phyloP scores from a whole-genome alignment of 2,113 vertebrate species.

The Laticauda laticaudata region DNA sequence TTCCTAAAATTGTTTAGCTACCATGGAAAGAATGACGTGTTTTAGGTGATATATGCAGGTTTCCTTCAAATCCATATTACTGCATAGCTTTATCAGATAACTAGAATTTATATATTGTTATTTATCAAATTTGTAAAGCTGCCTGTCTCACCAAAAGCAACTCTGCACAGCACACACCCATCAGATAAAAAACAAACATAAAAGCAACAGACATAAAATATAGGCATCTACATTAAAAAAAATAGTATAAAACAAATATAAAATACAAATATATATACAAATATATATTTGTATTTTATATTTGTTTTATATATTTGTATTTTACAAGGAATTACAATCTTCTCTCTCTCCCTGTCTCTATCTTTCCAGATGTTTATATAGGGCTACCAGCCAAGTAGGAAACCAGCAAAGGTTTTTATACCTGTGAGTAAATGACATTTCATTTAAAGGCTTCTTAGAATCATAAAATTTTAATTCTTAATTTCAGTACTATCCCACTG shows the following conservation, averaged over 20 bases:
- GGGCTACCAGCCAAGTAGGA: neutral
- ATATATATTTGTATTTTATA: too few relatives aligned
- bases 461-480: neutral
- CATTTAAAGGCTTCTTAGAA: neutral
- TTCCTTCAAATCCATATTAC: neutral
- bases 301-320: too few relatives aligned
- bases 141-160: neutral
- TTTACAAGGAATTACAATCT: too few relatives aligned
- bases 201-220: neutral
- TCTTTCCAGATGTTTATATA: neutral
- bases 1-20: neutral
- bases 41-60: neutral
- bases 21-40: neutral
- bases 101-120: neutral
- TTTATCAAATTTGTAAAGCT: neutral
- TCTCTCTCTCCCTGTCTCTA: too few relatives aligned
- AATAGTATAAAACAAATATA: neutral
- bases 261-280: too few relatives aligned
- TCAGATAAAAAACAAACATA: neutral
- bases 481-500: neutral
- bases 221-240: neutral
- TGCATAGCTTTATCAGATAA: neutral
- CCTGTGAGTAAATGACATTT: neutral
- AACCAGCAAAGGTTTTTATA: neutral
- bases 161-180: neutral